These are phyloP conservation scores for Sinocyclocheilus anophthalmus DNA, from an alignment of 2,113 vertebrate species.

Conservation along the genomic window DNA sequence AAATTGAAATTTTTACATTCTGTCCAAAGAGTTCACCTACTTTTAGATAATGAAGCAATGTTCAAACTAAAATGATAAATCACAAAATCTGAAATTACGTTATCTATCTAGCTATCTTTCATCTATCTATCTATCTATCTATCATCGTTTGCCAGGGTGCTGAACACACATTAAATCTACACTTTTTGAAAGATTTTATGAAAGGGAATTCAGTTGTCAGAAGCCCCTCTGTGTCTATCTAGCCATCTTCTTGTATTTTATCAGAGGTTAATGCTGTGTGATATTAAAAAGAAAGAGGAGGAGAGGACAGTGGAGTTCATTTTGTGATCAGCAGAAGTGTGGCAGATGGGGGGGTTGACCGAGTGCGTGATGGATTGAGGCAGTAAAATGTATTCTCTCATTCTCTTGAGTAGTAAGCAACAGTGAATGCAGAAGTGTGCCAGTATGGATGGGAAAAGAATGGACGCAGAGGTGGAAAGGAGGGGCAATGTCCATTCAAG, in stretches of 20 bases:
- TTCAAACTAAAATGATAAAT: not conserved
- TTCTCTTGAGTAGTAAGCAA: slow-evolving; percentile 67
- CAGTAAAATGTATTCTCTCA: slow-evolving; percentile 68
- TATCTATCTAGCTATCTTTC: not conserved
- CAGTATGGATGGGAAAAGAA: slow-evolving; percentile 38
- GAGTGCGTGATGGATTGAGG: slow-evolving; percentile 37
- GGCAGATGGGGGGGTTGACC: not conserved
- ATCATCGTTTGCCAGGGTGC: not conserved
- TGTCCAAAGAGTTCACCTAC: not conserved
- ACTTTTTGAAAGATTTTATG: not conserved
- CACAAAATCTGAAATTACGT: not conserved
- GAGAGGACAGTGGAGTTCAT: slow-evolving; percentile 1
- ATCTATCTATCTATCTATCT: not conserved
- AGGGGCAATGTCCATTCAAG: slow-evolving; percentile 69
- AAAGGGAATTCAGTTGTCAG: not conserved
- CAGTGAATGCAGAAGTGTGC: slow-evolving; percentile 46
- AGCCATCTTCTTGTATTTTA: not conserved
- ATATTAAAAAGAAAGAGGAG: slow-evolving; percentile 3
- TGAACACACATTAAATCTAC: not conserved
- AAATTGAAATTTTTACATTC: slow-evolving; percentile 18
- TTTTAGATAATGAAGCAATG: slow-evolving; percentile 25
- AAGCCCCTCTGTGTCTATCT: not conserved
- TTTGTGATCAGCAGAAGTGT: slow-evolving; percentile 24
- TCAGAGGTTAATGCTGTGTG: slow-evolving; percentile 21
- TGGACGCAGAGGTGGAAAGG: slow-evolving; percentile 60